Evolutionary conservation across 2,797 vertebrate species (phyloP), one percentile per base, ranked within the genome.

Genomic region (Acanthopagrus latus): DNA sequence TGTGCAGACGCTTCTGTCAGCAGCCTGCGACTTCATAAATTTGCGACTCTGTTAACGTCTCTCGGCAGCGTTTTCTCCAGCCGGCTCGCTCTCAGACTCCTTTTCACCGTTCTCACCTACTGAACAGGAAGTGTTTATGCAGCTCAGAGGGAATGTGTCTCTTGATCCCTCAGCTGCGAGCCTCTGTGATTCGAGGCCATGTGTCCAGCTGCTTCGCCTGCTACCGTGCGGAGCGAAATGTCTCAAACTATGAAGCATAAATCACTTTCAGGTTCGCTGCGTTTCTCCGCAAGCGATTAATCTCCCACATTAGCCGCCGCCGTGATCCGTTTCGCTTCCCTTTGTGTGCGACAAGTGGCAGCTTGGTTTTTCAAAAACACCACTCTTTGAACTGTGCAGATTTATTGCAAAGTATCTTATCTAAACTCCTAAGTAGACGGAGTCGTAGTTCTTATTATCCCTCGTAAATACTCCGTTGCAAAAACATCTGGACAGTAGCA

Each of bases 401-500:
- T 87, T 91, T 86, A 91, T 71, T 80, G 62, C 64, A 69, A 73
- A 83, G 77, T 69, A 57, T 80, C 60, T 72, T 84, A 83, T 88
- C 81, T 83, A 80, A 83, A 86, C 76, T 84, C 56, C 48, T 68
- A 68, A 87, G 69, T 71, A 70, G 80, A 86, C 64, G 11, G 56
- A 80, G 21, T 80, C 11, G 11, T 79, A 77, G 62, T 59, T 84
- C 77, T 88, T 88, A 89, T 85, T 74, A 77, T 79, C 33, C 75
- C 78, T 82, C 62, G 50, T 85, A 86, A 89, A 86, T 85, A 83
- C 62, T 88, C 38, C 71, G 21, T 81, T 68, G 83, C 62, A 78
- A 81, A 92, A 90, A 89, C 88, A 91, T 89, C 87, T 91, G 90
- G 88, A 84, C 81, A 64, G 74, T 48, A 29, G 76, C 54, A 69